Base-by-base conservation (phyloP, 2,797 vertebrate species). In the Aplochiton taeniatus region DNA sequence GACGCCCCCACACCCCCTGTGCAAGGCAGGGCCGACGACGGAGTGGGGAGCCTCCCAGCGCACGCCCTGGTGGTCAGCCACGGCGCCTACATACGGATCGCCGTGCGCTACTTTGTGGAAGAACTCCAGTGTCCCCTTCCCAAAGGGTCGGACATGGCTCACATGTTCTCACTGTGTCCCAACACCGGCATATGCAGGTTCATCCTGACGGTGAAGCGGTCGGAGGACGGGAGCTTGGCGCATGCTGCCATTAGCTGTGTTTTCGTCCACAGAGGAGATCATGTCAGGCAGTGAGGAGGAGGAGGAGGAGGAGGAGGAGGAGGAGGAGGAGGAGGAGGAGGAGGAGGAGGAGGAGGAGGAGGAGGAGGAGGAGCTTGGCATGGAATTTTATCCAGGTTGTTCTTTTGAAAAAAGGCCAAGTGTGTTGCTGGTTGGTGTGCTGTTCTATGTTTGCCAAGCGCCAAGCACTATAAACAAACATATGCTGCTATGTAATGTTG, bases 111-210 rank as follows among this genome's bases (percentile, higher is more conserved):
- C 87, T 92, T 99, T 63, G 88, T 96, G 73, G 93, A 93, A n/a
- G 93, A 97, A 70, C 83, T 98, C 1, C 69, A 67, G 3, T 96
- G 96, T 82, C 51, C 85, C 42, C 66, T 94, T 41, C 94, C 94
- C 41, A 57, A n/a, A 0, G 66, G 83, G 18, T 76, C 85, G 57
- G 89, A 92, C 68, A 86, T 85, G 78, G 84, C 88, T 0, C 90
- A 91, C 4, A 61, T 93, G 62, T 90, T 88, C 51, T 92, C 95
- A 5, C 83, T 96, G n/a, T 95, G 95, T 75, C 94, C 96, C 0
- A 98, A 98, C 74, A 94, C 97, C 0, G 97, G 96, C 47, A 82
- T 98, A 46, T 95, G 92, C 75, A 85, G 94, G 54, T 99, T 98
- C 57, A 41, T 93, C 9, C 1, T 98, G 12, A 90, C 88, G 12